Base-by-base conservation (phyloP, 2,113 vertebrate genomes). In the Hippocampus comes region DNA sequence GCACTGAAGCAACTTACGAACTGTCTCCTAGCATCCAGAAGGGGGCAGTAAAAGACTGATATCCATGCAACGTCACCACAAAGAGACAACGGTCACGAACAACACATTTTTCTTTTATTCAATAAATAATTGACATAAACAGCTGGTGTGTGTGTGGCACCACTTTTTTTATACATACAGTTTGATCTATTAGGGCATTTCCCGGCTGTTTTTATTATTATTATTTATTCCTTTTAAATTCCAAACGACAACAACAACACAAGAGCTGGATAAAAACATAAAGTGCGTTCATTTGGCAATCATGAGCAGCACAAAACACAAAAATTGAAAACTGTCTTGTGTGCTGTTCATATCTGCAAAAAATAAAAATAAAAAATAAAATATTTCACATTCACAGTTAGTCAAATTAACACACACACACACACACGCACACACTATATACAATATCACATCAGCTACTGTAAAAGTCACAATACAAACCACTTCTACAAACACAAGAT, bases 91-190 rank as follows among this genome's bases (percentile, higher is more conserved):
- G 86, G 20, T 83, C 75, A 79, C 78, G 38, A 87, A 89, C 86
- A 89, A 89, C 83, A 92, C 92, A 93, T 95, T 95, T 38, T 96
- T 94, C 93, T 93, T 94, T 94, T 88, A 87, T 92, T 96, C 93
- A 97, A 97, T 99, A 98, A 98, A 98, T 99, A 98, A 97, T 96
- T 96, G 96, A 97, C 95, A 98, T 96, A 83, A 96, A 98, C 95
- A 95, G 0, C 85, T 43, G 86, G 82, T 73, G 42, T 79, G 38
- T 79, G 38, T 79, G 93, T 89, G 90, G 91, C 89, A 86, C 92
- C 88, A 84, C 82, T 73, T 83, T 85, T 90, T 81, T 92, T 81
- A 63, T 78, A 90, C 86, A 92, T 85, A 88, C 78, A 88, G 72
- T 89, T 91, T 89, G 84, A 90, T 89, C 87, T 86, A 77, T 89